Evolutionary conservation across 2,113 vertebrate genomes (phyloP), one percentile per base, ranked within the genome.

Genomic region (Paramisgurnus dabryanus): DNA sequence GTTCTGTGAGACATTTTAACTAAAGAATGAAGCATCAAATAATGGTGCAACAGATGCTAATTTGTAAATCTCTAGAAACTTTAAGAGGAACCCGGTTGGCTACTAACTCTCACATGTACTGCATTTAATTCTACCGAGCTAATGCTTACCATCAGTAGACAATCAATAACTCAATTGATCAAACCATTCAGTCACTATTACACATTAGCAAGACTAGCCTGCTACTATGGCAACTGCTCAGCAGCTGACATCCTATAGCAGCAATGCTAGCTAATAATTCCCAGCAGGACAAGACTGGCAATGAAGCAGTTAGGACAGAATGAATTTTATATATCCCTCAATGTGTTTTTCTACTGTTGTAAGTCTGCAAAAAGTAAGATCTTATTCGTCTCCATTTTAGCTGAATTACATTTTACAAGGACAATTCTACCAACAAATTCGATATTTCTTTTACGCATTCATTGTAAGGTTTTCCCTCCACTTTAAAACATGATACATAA

Each of bases 101-200:
- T 8, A 49, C 7, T 49, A 15, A 40, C 41, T 61, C 27, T 27
- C 80, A 79, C 49, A 69, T 84, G 65, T 60, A 15, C 57, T 67
- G 9, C 7, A 63, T 82, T 70, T 70, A 18, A 68, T 40, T 69
- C 58, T 43, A 57, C 47, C 40, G 67, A 67, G 50, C 64, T 68
- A 12, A 12, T 57, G 63, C 61, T n/a, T 17, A 66, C 34, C 22
- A 6, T 57, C 68, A 63, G 75, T 47, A 65, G 68, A 60, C 69
- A 80, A 85, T 83, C 84, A 58, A 85, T 80, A 58, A 47, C 53
- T 83, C 63, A 80, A 80, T 85, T 80, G 83, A 85, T 80, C 65
- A 73, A 77, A 22, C 61, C 47, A 61, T 57, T 78, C 67, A 80
- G n/a, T 67, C 45, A 11, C n/a, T n/a, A 50, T 47, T 67, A 57